phyloP scores from a whole-genome alignment of 1,140 invertebrate genomes.

The Archivesica marissinica region DNA sequence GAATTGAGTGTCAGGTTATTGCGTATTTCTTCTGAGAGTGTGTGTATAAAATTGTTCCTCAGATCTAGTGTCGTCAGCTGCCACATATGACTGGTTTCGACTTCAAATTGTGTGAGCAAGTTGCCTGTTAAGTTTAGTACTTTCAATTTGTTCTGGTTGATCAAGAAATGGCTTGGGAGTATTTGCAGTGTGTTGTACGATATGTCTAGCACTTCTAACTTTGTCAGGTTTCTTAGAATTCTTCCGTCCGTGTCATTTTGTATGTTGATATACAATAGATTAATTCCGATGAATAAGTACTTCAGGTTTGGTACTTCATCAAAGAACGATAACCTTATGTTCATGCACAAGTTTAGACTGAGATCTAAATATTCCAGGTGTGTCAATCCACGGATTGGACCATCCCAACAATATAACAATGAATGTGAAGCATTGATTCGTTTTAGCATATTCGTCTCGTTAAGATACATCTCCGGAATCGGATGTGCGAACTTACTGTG shows the following conservation, averaged over 20 bases:
- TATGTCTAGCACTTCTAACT: neutral
- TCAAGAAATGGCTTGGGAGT: slow-evolving; percentile 6
- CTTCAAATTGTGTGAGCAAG: slow-evolving; percentile 5
- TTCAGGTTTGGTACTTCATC: neutral
- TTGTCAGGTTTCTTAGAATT: neutral
- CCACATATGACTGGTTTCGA: slow-evolving; percentile 14
- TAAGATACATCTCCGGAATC: slow-evolving; percentile 4
- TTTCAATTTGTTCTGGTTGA: slow-evolving; percentile 8
- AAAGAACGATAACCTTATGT: neutral
- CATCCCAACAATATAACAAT: slow-evolving; percentile 40
- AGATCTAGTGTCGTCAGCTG: neutral
- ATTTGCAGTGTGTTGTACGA: neutral
- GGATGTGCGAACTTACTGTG: slow-evolving; percentile 27
- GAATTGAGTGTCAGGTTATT: neutral
- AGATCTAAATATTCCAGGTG: slow-evolving; percentile 26
- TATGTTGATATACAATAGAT: neutral
- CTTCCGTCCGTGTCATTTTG: neutral
- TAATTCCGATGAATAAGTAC: neutral
- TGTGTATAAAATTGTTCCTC: neutral
- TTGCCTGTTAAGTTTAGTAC: neutral
- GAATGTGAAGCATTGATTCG: neutral
- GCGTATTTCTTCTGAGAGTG: neutral
- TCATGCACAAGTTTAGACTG: neutral
- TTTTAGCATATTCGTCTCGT: neutral
- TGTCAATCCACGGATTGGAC: slow-evolving; percentile 11